Base-by-base conservation (phyloP, 2,888 invertebrate species). In the Panzeria rudis region DNA sequence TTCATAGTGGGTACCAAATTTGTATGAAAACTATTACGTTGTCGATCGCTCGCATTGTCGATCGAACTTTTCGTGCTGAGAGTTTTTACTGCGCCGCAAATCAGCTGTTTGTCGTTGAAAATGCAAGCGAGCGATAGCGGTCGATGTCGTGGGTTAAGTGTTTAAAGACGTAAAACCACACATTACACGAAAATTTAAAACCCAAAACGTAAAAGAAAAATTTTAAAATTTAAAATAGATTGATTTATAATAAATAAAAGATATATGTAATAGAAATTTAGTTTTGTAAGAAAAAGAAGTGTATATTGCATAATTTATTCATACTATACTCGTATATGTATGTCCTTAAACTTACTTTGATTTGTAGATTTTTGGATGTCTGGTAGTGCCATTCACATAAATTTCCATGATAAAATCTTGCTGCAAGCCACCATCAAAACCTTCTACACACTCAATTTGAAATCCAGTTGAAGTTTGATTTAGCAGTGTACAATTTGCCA, bases 391-490 rank as follows among this genome's bases (percentile, higher is more conserved):
- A 88, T 90, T 90, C 89, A 94, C 93, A 92, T 94, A 94, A 84
- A 96, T 95, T 92, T 96, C 95, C 93, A 96, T 95, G 87, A 95
- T 94, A 92, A 96, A 96, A 91, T 94, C 94, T 92, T 96, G 96
- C 84, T 94, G 94, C 82, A 96, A 93, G 56, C 96, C 96, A 17
- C 96, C 96, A 91, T 96, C 95, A 92, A 96, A 96, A 80, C 96
- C 96, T 90, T 95, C 95, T 29, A 94, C 92, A 92, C 96, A 96
- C 91, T 95, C 95, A 86, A 96, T 95, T 92, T 95, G 94, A 88
- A 96, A 92, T 38, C 95, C 95, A 87, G 95, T 95, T 79, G 95
- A 94, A 38, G 96, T 96, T 91, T 95, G 95, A 93, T 96, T 96
- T 86, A 95, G 93, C 87, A 96, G 94, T 75, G 95, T 95, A 92